These are phyloP conservation scores for Desmodus rotundus DNA, from an alignment of 2,113 vertebrate genomes.

Conservation along the genomic window DNA sequence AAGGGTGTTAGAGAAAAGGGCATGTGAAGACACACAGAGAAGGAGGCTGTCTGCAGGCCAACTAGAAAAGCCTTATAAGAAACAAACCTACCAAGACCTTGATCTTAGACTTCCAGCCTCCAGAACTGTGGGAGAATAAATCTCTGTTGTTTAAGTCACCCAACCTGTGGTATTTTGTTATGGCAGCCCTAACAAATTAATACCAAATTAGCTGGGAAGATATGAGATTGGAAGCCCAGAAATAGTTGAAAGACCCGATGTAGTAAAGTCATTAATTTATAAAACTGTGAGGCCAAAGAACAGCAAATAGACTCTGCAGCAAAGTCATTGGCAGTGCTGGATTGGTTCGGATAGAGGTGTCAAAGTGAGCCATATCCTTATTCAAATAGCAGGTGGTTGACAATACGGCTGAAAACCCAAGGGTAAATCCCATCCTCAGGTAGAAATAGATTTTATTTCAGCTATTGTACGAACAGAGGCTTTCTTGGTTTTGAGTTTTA, in stretches of 20 bases:
- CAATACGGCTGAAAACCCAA: background rate
- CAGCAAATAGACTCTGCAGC: background rate
- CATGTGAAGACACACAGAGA: background rate
- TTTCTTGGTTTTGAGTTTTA: background rate
- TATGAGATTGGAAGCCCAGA: background rate
- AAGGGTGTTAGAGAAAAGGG: background rate
- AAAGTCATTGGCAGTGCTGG: background rate
- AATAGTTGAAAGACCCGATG: background rate
- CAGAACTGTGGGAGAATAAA: background rate
- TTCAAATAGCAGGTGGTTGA: background rate
- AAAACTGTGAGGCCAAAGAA: background rate
- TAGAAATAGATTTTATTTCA: background rate
- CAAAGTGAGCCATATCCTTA: background rate
- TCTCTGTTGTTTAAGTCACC: background rate
- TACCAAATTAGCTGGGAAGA: background rate
- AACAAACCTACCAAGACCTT: background rate
- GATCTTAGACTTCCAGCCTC: background rate
- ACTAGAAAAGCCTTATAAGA: background rate
- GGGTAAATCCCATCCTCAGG: background rate
- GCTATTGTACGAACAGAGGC: background rate
- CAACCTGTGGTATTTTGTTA: background rate
- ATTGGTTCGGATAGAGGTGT: background rate
- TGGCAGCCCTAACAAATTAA: background rate
- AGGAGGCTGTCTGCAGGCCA: background rate
- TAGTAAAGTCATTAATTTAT: background rate